Base-by-base conservation (phyloP, 2,888 invertebrate species). In the Erannis defoliaria region DNA sequence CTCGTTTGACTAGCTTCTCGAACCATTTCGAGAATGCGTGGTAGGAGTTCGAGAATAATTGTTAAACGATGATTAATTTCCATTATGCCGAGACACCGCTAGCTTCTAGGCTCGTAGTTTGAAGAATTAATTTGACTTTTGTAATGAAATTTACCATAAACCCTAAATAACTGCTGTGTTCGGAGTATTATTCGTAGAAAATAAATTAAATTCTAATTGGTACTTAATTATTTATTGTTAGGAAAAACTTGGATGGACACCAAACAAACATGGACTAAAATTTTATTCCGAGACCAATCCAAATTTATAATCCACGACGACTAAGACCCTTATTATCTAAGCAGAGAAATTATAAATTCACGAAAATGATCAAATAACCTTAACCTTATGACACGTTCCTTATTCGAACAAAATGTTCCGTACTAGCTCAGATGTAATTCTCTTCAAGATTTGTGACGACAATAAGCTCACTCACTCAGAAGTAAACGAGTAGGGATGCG, bases 31-130 rank as follows among this genome's bases (percentile, higher is more conserved):
- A 46, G 9, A 53, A 45, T 48, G 19, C 33, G 23, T 45, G 14
- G 66, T 66, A 58, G 12, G 8, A 16, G 5, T 45, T 8, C 19
- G 10, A 18, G 12, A 29, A 49, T 61, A 61, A 62, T 58, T 61
- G 55, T 58, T 55, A 48, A 57, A 53, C 21, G 53, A 59, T 64
- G 67, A 62, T 64, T 62, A 64, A 67, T 67, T 62, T 64, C 62
- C 61, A 59, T 64, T 66, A 66, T 12, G 9, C 35, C 58, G 16
- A 54, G 57, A 57, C 55, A 54, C 51, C 18, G 51, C 58, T 46
- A 43, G 58, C 61, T 58, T 35, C 49, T 23, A 55, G 46, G 23
- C 45, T 50, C 26, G 5, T 38, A 38, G 50, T 49, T 37, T 12
- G 21, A 26, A 38, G 23, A 38, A 51, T 38, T 38, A 5, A 35